phyloP scores from a whole-genome alignment of 23 tunicate genomes.

The Ascidia mentula region DNA sequence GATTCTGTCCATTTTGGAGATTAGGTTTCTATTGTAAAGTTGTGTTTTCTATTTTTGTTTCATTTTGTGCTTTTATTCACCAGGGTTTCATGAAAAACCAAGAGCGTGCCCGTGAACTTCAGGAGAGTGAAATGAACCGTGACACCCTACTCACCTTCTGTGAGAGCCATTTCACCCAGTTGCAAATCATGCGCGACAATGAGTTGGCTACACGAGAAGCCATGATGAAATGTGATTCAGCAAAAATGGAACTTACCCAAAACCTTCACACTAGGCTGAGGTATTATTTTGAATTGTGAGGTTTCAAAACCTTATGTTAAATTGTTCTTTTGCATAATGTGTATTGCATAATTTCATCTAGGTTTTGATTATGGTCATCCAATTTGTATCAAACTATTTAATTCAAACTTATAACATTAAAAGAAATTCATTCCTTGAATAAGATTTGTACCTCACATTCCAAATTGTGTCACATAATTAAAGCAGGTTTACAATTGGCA shows the following conservation, averaged over 20 bases:
- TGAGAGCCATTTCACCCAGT: constrained; percentile 78
- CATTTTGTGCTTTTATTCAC: background rate
- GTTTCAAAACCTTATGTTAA: background rate
- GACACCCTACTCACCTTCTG: constrained; percentile 67
- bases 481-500: background rate
- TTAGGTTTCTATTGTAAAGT: background rate
- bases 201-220: constrained; percentile 49
- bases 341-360: no score
- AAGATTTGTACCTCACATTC: no score
- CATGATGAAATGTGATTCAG: constrained; percentile 30
- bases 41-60: background rate
- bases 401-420: no score
- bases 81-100: constrained; percentile 79
- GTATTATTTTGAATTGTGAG: constrained; percentile 24
- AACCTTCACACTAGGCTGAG: constrained; percentile 58
- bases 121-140: constrained; percentile 44
- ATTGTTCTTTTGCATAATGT: no score
- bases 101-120: constrained; percentile 59
- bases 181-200: constrained; percentile 68
- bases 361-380: no score
- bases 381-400: no score
- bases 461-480: background rate
- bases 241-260: constrained; percentile 43
- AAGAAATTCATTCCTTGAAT: no score
- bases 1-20: no score